Base-by-base conservation (phyloP, 2,113 vertebrate species). In the Onychostruthus taczanowskii region DNA sequence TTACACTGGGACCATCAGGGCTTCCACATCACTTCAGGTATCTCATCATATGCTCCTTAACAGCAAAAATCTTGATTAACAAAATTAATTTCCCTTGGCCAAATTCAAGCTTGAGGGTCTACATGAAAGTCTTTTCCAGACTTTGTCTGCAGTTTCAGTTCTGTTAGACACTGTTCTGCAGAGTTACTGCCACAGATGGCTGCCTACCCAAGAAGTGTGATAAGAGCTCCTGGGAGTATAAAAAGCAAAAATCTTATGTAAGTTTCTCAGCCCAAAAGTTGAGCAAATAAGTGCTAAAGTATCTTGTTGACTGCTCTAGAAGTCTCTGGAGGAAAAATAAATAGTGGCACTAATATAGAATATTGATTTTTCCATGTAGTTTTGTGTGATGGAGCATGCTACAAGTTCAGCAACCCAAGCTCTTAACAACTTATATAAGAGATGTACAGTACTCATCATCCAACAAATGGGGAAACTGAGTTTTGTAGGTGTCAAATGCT, bases 171-270 rank as follows among this genome's bases (percentile, higher is more conserved):
- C 83, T 28, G 44, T 33, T 93, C 88, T 88, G 63, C 72, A 61
- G 73, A 26, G 35, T 75, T 93, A 90, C 53, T 11, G 14, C 76
- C 92, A 92, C 92, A 95, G 90, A 96, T 92, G 90, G 95, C 93
- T 94, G 88, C 73, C 69, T 94, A 89, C 69, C 88, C 73, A 79
- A 90, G 62, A 84, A 84, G 87, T 46, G 58, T 75, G 69, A 84
- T 68, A 66, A 81, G 52, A 89, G 53, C 77, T 90, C 89, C 58
- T 87, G 66, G 87, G 91, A 92, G 56, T 92, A 95, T 86, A 92
- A 90, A 97, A 93, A 96, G 90, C 44, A 90, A 78, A 94, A 95
- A 73, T 49, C 31, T 90, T 89, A 75, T 5, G 7, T 86, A 92
- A 90, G 64, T 87, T 95, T 92, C 77, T 90, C 77, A 92, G 80